Base-by-base conservation (phyloP, 2,888 invertebrate species). In the Drosophila colorata region DNA sequence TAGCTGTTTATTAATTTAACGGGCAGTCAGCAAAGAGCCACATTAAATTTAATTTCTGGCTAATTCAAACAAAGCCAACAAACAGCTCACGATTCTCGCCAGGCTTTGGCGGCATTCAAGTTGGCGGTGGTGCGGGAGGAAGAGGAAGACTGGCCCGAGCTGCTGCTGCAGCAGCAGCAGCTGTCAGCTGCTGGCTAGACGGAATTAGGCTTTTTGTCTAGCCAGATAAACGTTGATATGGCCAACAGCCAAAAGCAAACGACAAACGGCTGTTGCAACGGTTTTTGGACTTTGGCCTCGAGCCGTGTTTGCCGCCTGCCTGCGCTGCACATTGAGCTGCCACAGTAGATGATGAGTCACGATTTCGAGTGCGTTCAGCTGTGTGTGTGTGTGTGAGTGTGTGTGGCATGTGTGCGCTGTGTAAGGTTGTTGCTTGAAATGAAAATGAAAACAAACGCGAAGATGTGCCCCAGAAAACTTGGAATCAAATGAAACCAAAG, bases 161-260 rank as follows among this genome's bases (percentile, higher is more conserved):
- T 55, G 48, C 28, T 59, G 60, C 37, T 25, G 55, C 60, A 46
- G 53, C 68, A 8, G 55, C 23, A 13, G 51, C 80, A 68, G 70
- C 70, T 75, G 75, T 65, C 84, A 80, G 80, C 80, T 82, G 84
- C 55, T 73, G 82, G 74, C 88, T 74, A 83, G 88, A 88, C 88
- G 65, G 85, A 88, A 87, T 84, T 84, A 74, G 83, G 87, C 78
- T 78, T 67, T 77, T 81, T 65, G 84, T 83, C 86, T 88, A 78
- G 81, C 88, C 82, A 68, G 80, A 68, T 80, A 82, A 74, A 83
- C 60, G 74, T 58, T 67, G 65, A 80, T 66, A 73, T 49, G 55
- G 58, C 52, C 70, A 68, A 38, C 33, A 31, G 40, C 11, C 40
- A 14, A 33, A 9, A 18, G 31, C 40, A 40, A 61, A 31, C 44